Evolutionary conservation across 2,113 vertebrate genomes (phyloP).

Genomic region (Delphinus delphis): DNA sequence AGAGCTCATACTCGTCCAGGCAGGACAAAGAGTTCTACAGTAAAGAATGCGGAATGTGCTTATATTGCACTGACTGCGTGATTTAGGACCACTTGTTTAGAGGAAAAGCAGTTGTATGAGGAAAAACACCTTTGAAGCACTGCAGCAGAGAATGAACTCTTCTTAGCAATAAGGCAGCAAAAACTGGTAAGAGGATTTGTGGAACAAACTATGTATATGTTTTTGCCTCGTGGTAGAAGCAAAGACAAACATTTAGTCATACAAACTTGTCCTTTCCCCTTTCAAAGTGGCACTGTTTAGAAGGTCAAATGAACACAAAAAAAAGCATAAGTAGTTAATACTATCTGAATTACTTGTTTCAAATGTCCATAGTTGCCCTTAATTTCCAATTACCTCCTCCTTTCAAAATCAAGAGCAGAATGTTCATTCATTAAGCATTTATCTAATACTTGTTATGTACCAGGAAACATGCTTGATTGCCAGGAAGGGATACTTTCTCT

Average conservation of each 20-base stretch:
- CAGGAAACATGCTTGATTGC: slow-evolving; percentile 4
- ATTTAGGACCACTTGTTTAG: neutral
- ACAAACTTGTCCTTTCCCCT: neutral
- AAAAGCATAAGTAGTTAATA: neutral
- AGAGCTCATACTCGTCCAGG: neutral
- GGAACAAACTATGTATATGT: neutral
- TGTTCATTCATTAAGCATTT: neutral
- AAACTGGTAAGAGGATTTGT: neutral
- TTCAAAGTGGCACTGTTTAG: neutral
- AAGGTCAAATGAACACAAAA: neutral
- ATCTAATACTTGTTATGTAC: slow-evolving; percentile 33
- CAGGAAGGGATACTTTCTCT: neutral
- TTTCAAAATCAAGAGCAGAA: slow-evolving; percentile 43
- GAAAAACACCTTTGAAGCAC: neutral
- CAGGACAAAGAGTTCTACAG: neutral
- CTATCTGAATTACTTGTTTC: neutral
- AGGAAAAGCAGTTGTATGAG: neutral
- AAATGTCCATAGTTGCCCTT: neutral
- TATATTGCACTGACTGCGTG: neutral
- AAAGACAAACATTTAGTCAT: slow-evolving; percentile 1
- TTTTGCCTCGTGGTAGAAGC: neutral
- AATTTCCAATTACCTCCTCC: neutral
- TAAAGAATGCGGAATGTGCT: neutral
- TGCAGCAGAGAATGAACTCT: neutral
- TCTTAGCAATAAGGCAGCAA: neutral